Evolutionary conservation across 1,140 invertebrate species (phyloP), one percentile per base, ranked within the genome.

Genomic region (fruit fly (Drosophila melanogaster)): DNA sequence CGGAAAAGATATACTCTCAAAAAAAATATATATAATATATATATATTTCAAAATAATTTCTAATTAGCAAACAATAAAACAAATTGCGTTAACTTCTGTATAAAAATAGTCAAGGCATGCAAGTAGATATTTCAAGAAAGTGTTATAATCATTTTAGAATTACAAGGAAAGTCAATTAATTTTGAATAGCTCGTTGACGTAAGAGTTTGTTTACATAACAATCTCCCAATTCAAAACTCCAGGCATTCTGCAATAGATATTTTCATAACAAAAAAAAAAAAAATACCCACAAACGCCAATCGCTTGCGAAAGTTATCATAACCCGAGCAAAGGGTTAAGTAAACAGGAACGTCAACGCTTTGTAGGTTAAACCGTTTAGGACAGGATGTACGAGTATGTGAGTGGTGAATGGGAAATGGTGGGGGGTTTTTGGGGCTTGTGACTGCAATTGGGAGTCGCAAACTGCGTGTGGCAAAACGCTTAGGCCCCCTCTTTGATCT

Each of bases 311-410:
- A 70, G 66, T 41, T 15, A 70, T 26, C 64, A 57, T 70, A 70
- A 56, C 66, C 66, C 17, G 43, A 26, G 64, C 60, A 70, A 70
- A 49, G 66, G 66, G 66, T 70, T 70, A 70, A 57, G 65, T 54
- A 70, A 70, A 67, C 64, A 67, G 46, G 33, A 70, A 47, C 64
- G 66, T 70, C 66, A 70, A 70, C 64, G 65, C 58, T 85, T 85
- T 81, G 44, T 85, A 61, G 81, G 81, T 85, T 85, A 85, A 85
- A 85, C 77, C 81, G 81, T 85, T 85, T 85, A 85, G 73, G 73
- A 40, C 77, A 84, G 81, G 80, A 83, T 79, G 80, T 47, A 43
- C 41, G 41, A 43, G 41, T 11, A n/a, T 67, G 62, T 17, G 44
- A 50, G 33, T 51, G 47, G 41, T 7, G 6, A 19, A 17, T 60